These are phyloP conservation scores for Pelodytes ibericus DNA, from an alignment of 2,797 vertebrate species.

Conservation along the genomic window DNA sequence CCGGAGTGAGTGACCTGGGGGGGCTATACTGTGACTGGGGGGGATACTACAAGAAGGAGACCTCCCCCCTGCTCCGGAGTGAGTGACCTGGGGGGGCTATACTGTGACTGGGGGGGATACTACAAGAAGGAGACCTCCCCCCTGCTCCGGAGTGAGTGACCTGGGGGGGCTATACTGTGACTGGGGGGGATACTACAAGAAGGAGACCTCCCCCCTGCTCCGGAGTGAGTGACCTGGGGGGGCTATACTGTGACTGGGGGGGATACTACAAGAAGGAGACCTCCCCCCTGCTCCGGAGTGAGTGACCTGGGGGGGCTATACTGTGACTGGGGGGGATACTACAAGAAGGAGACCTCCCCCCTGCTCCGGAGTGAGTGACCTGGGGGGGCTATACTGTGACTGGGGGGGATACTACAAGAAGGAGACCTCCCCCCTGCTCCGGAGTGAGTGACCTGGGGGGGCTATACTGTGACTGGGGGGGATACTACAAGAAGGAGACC, in stretches of 20 bases:
- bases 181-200: conserved; percentile 97
- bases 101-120: conserved; percentile 87
- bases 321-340: conserved; percentile 90
- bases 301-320: conserved; percentile 61
- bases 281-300: conserved; percentile 89
- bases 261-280: conserved; percentile 99
- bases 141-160: conserved; percentile 85
- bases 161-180: neutral
- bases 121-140: conserved; percentile 98
- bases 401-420: conserved; percentile 98
- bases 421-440: conserved; percentile 93
- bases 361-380: conserved; percentile 85
- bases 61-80: conserved; percentile 91
- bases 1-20: conserved; percentile 77
- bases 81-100: conserved; percentile 62
- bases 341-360: conserved; percentile 97
- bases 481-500: conserved; percentile 98
- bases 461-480: conserved; percentile 73
- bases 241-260: conserved; percentile 68
- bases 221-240: conserved; percentile 77
- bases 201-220: conserved; percentile 94
- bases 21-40: conserved; percentile 67
- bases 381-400: neutral
- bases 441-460: conserved; percentile 75
- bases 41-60: conserved; percentile 98